phyloP scores from a whole-genome alignment of 2,797 vertebrate genomes.

The Pseudopleuronectes americanus region DNA sequence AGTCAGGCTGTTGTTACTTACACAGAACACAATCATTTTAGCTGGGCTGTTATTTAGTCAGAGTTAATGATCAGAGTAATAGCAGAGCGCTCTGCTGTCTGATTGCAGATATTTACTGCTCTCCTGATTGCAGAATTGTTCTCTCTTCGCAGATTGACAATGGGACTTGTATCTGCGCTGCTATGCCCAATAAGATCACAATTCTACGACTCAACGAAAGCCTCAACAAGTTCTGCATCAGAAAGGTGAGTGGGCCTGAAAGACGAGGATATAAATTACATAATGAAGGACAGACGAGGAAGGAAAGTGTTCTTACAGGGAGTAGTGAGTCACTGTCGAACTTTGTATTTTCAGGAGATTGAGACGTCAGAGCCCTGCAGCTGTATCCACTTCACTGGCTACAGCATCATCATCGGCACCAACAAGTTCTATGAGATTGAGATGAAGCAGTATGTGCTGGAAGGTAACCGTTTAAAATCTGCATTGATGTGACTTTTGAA shows the following conservation, averaged over 20 bases:
- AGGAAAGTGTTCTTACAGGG: not conserved
- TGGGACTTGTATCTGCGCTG: conserved; percentile 94
- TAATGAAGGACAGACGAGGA: no score
- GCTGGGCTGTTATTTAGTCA: conserved; percentile 23
- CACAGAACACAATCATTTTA: conserved; percentile 6
- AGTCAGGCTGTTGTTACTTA: conserved; percentile 23
- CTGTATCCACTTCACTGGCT: conserved; percentile 97
- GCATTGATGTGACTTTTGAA: not conserved
- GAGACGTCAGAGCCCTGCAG: conserved; percentile 98
- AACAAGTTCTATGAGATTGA: conserved; percentile 99
- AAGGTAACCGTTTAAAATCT: conserved; percentile 83
- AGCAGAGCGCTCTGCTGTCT: conserved; percentile 7
- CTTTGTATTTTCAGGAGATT: conserved; percentile 87
- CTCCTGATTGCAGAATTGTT: conserved; percentile 33
- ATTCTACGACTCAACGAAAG: conserved; percentile 94
- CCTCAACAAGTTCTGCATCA: conserved; percentile 97
- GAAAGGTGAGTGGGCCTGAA: conserved; percentile 86
- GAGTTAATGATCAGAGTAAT: conserved; percentile 44
- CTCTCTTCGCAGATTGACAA: conserved; percentile 90
- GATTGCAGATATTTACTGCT: conserved; percentile 39
- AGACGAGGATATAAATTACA: not conserved
- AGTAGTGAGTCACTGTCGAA: conserved; percentile 1
- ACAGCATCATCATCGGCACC: conserved; percentile 98
- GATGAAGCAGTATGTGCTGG: conserved; percentile 99
- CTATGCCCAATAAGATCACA: conserved; percentile 96